Base-by-base conservation (phyloP, 1,140 invertebrate genomes). In the Diabrotica virgifera region DNA sequence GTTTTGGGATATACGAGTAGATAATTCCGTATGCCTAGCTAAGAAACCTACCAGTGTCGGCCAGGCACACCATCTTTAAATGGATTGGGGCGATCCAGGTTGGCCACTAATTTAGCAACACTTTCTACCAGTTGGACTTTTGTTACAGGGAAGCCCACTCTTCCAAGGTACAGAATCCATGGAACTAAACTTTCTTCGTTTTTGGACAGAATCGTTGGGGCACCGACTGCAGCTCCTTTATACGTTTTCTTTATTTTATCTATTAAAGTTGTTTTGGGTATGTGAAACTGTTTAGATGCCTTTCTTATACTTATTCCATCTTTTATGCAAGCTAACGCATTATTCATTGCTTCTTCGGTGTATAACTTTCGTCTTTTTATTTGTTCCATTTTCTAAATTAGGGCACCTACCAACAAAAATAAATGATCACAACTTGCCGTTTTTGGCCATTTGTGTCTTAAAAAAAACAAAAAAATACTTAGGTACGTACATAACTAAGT, bases 161-260 rank as follows among this genome's bases (percentile, higher is more conserved):
- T 36, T 52, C 38, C 59, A 40, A 62, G 51, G 52, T 51, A 52
- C 35, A 62, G 36, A 51, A 62, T 62, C 51, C 59, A 62, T 53
- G 38, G 12, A 12, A n/a, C 13, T n/a, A 62, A 53, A 11, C 51
- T 52, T 24, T 62, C 36, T 35, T 62, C 24, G 13, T 38, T 52
- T 36, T 13, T n/a, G 50, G 24, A 12, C 52, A 14, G 46, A 40
- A n/a, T 40, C 57, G 46, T 36, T 59, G 38, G 57, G 46, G 13
- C n/a, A 11, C 36, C 38, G 36, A 59, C 57, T 59, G 38, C 37
- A 38, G 37, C 38, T 40, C 46, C 13, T 40, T 40, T 59, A 36
- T 40, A 38, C 36, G 13, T 59, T 59, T 10, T 13, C 57, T 37
- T 59, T 13, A 59, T 59, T 59, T 59, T 59, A 13, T 38, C 38